Evolutionary conservation across 2,113 vertebrate species (phyloP).

Genomic region (Callopanchax toddi): DNA sequence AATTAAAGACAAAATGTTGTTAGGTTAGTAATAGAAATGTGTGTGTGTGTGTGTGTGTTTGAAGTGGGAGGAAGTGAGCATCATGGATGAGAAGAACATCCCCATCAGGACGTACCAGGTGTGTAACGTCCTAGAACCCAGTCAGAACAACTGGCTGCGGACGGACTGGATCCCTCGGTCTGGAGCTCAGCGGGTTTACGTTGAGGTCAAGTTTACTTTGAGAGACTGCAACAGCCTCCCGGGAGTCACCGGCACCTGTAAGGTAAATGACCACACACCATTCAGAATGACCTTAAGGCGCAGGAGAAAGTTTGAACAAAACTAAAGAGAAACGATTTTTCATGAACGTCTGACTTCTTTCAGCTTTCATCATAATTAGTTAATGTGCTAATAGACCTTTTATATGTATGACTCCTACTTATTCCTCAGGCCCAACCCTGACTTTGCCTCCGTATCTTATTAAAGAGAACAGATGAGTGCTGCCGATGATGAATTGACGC

Average conservation of each 20-base stretch:
- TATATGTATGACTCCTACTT: background rate
- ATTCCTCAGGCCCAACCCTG: constrained; percentile 14
- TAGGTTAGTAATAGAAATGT: no score
- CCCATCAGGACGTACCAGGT: constrained; percentile 88
- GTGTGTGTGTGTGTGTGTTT: constrained; percentile 33
- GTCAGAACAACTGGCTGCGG: constrained; percentile 97
- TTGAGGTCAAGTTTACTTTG: constrained; percentile 98
- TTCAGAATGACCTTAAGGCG: no score
- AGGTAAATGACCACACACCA: constrained; percentile 62
- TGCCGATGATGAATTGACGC: constrained; percentile 43
- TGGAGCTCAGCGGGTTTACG: constrained; percentile 94
- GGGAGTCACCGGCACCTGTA: constrained; percentile 97
- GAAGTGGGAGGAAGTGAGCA: constrained; percentile 84
- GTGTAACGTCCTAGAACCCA: constrained; percentile 97
- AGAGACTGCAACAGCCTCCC: constrained; percentile 98
- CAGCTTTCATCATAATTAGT: constrained; percentile 29
- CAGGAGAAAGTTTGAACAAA: background rate
- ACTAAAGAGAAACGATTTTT: background rate
- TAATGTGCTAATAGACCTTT: constrained; percentile 35
- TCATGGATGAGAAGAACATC: constrained; percentile 84
- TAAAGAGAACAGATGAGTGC: constrained; percentile 49
- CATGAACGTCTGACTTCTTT: constrained; percentile 8
- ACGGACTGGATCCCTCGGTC: constrained; percentile 97
- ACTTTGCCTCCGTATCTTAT: constrained; percentile 51
- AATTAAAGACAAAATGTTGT: no score